Percentiles rank a stretch among this genome's conserved stretches.
Conservation (phyloP, 23 tunicate species). For the Trididemnum miniatum region DNA sequence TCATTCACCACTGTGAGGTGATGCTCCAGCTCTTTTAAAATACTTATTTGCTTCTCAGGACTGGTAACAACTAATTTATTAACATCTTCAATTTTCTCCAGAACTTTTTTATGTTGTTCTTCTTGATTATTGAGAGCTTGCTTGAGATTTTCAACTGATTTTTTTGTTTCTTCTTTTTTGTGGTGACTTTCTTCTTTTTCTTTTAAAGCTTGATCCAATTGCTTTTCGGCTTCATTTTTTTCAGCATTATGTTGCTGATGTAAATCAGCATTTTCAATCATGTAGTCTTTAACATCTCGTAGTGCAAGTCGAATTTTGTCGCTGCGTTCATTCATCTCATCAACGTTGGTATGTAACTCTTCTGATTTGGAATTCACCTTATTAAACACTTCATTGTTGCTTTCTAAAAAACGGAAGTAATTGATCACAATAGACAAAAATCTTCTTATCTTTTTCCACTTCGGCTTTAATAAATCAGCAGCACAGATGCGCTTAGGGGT, state of each 20-base stretch:
- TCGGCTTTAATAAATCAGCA: conserved; percentile 36
- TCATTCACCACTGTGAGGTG: conserved; percentile 16
- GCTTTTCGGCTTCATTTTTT: conserved; percentile 14
- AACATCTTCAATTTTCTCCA: conserved; percentile 25
- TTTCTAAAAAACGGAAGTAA: conserved; percentile 37
- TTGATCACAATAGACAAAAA: conserved; percentile 32
- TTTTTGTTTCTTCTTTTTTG: conserved; percentile 36
- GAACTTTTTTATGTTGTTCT: background rate
- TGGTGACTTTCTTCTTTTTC: conserved; percentile 23
- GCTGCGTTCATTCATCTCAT: conserved; percentile 7
- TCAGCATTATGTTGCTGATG: conserved; percentile 23
- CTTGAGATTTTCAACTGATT: background rate
- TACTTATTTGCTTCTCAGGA: conserved; percentile 30
- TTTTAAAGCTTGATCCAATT: background rate
- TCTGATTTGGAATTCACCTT: conserved; percentile 30
- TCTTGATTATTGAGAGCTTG: background rate
- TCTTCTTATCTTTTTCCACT: conserved; percentile 35
- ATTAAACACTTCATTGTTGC: background rate
- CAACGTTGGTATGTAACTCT: conserved; percentile 3
- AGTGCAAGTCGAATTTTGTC: conserved; percentile 9
- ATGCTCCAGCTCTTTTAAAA: background rate
- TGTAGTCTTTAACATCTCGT: conserved; percentile 2
- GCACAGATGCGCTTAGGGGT: background rate
- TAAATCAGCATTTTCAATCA: background rate
- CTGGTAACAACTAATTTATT: conserved; percentile 33